Percentiles rank a stretch among this genome's conserved stretches.
Evolutionary conservation across 1,140 invertebrate genomes (phyloP).

Genomic region (Stegodyphus dumicola): DNA sequence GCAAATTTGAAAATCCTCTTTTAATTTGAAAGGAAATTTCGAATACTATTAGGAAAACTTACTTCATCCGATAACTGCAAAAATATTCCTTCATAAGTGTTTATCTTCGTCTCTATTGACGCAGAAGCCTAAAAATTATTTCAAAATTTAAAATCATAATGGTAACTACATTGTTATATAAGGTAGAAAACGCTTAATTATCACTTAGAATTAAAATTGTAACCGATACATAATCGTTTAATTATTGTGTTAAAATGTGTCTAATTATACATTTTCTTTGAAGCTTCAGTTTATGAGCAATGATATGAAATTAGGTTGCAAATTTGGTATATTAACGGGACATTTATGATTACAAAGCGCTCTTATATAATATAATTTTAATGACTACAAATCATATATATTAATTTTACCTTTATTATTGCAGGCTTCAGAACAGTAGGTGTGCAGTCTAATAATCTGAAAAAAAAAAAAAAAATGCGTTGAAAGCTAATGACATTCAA

Average conservation of each 20-base stretch:
- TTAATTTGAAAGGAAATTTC: not conserved
- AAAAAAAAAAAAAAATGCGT: not conserved
- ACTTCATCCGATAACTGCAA: slow-evolving; percentile 84
- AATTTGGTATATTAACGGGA: too few species aligned
- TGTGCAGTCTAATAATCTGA: slow-evolving; percentile 77
- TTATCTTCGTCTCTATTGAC: slow-evolving; percentile 62
- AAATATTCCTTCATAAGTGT: slow-evolving; percentile 85
- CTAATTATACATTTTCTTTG: too few species aligned
- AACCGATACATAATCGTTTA: too few species aligned
- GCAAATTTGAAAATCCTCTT: too few species aligned
- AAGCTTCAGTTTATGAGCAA: too few species aligned
- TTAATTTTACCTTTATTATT: slow-evolving; percentile 70
- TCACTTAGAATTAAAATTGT: not conserved
- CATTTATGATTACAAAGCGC: too few species aligned
- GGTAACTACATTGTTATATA: not conserved
- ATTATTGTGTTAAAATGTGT: too few species aligned
- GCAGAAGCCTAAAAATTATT: slow-evolving; percentile 46
- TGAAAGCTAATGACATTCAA: too few species aligned
- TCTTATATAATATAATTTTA: too few species aligned
- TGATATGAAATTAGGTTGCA: too few species aligned
- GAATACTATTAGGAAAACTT: not conserved
- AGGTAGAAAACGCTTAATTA: not conserved
- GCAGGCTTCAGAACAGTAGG: slow-evolving; percentile 80
- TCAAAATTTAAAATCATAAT: not conserved
- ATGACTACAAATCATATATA: too few species aligned